These are phyloP conservation scores for Aleiodes sp. DNA, from an alignment of 1,140 invertebrate species.

Conservation along the genomic window DNA sequence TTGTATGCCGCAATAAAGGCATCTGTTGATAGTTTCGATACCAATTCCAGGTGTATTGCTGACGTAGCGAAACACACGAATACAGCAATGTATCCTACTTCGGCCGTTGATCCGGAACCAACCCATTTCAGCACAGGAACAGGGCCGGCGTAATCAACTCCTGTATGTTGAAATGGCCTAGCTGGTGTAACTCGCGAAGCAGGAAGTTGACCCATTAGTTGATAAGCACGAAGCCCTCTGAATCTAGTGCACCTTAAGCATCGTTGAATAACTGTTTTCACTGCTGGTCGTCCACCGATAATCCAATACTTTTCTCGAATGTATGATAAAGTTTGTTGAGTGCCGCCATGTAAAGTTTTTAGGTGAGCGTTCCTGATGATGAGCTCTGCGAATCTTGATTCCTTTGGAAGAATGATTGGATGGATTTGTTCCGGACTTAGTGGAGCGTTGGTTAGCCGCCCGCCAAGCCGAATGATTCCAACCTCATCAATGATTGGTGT, in stretches of 20 bases:
- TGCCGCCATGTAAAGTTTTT: constrained; percentile 39
- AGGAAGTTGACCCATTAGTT: constrained; percentile 50
- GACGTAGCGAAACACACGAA: constrained; percentile 43
- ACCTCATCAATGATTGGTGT: background rate
- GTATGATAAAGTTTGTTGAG: background rate
- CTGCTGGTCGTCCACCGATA: constrained; percentile 27
- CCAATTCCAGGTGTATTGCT: constrained; percentile 36
- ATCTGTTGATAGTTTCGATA: constrained; percentile 40
- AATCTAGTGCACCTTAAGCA: constrained; percentile 21
- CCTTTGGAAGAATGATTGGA: background rate
- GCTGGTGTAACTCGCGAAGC: constrained; percentile 35
- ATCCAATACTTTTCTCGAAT: constrained; percentile 39
- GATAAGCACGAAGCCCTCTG: constrained; percentile 22
- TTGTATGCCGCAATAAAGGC: constrained; percentile 44
- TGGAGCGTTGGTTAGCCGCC: no score
- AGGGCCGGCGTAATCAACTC: constrained; percentile 48
- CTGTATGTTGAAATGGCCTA: constrained; percentile 42
- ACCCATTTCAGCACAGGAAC: constrained; percentile 42
- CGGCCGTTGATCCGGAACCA: constrained; percentile 29
- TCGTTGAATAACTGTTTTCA: constrained; percentile 37
- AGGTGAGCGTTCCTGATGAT: constrained; percentile 40
- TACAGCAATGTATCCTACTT: constrained; percentile 42
- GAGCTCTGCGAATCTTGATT: background rate
- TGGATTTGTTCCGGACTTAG: no score
- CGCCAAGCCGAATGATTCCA: no score